Evolutionary conservation across 2,797 vertebrate species (phyloP).

Genomic region (Poeciliopsis turneri): DNA sequence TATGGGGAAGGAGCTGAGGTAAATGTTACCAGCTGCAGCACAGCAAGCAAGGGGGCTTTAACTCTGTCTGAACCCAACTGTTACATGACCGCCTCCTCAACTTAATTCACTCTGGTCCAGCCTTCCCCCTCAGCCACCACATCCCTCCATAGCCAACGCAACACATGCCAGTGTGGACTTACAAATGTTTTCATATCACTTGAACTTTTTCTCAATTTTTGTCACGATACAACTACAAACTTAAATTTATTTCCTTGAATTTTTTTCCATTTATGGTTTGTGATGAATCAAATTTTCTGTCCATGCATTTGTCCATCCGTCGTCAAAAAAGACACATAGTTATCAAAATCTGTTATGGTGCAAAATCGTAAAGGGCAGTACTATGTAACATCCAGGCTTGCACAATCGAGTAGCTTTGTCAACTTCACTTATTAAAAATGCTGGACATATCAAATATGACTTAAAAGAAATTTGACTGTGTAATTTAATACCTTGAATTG

Average conservation of each 20-base stretch:
- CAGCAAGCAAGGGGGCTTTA: slow-evolving; percentile 72
- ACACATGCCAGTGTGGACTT: neutral
- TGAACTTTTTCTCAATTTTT: neutral
- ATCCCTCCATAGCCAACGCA: slow-evolving; percentile 29
- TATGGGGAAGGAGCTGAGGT: slow-evolving; percentile 68
- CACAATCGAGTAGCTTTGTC: too few species aligned
- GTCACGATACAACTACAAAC: neutral
- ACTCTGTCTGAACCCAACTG: slow-evolving; percentile 78
- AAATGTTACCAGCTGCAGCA: slow-evolving; percentile 81
- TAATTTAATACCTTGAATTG: too few species aligned
- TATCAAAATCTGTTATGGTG: neutral
- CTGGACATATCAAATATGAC: too few species aligned
- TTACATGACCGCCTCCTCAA: slow-evolving; percentile 76
- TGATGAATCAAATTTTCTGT: too few species aligned
- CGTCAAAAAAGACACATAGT: neutral
- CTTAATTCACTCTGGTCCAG: slow-evolving; percentile 73
- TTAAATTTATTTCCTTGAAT: neutral
- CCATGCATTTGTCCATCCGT: too few species aligned
- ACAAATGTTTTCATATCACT: neutral
- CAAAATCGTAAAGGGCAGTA: neutral
- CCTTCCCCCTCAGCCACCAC: slow-evolving; percentile 43
- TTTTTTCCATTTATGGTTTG: neutral
- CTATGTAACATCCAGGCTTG: too few species aligned
- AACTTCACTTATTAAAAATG: too few species aligned
- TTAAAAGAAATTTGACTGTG: too few species aligned